Conservation (phyloP, 2,888 invertebrate species). For the Hydriomena furcata region DNA sequence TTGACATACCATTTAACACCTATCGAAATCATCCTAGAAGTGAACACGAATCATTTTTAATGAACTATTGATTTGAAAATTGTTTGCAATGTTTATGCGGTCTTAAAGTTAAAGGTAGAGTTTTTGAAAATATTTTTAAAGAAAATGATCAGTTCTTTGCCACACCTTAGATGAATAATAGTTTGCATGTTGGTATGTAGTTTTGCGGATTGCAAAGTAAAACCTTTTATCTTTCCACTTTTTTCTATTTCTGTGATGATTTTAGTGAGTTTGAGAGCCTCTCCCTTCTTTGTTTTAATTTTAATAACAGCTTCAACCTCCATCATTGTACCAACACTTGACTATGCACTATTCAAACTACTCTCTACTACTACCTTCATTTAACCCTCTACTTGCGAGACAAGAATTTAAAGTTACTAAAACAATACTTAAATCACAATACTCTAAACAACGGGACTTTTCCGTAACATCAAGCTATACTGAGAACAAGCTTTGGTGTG, state of each 20-base stretch:
- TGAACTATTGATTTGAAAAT: slow-evolving; percentile 63
- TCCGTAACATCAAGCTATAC: slow-evolving; percentile 47
- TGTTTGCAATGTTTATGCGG: slow-evolving; percentile 67
- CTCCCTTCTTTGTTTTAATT: slow-evolving; percentile 50
- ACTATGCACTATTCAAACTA: slow-evolving; percentile 62
- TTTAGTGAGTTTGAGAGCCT: slow-evolving; percentile 53
- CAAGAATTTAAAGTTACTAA: slow-evolving; percentile 64
- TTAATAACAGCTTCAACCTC: slow-evolving; percentile 63
- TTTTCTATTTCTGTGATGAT: slow-evolving; percentile 55
- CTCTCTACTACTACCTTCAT: slow-evolving; percentile 47
- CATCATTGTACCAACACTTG: slow-evolving; percentile 66
- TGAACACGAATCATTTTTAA: slow-evolving; percentile 76
- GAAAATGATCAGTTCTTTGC: slow-evolving; percentile 80
- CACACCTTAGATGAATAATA: slow-evolving; percentile 82
- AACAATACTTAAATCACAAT: slow-evolving; percentile 43
- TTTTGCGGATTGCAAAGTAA: slow-evolving; percentile 56
- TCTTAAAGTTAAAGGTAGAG: slow-evolving; percentile 68
- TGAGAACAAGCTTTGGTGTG: slow-evolving; percentile 59
- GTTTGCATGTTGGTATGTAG: slow-evolving; percentile 69
- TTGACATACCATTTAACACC: slow-evolving; percentile 70
- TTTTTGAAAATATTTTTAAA: slow-evolving; percentile 61
- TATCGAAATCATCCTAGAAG: slow-evolving; percentile 75
- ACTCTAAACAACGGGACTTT: slow-evolving; percentile 33
- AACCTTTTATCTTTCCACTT: slow-evolving; percentile 49
- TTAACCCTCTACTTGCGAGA: slow-evolving; percentile 49